A percentile compares a stretch with the other conserved stretches of the same genome.
These are phyloP conservation scores for Paraescarpia echinospica DNA, from an alignment of 1,140 invertebrate genomes.

Conservation along the genomic window DNA sequence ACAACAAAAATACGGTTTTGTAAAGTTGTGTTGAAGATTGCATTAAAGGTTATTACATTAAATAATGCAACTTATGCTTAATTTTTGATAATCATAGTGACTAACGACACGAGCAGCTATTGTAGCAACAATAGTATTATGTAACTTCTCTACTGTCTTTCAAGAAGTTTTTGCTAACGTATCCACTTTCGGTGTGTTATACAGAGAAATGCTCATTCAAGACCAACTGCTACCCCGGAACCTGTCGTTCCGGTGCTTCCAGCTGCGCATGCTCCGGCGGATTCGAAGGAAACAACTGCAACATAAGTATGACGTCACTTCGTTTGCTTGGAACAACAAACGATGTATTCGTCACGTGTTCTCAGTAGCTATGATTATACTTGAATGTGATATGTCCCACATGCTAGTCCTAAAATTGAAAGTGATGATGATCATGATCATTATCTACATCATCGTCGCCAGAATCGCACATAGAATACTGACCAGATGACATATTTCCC, in stretches of 20 bases:
- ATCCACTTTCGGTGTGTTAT: neutral
- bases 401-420: neutral
- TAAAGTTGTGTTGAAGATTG: no score
- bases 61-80: no score
- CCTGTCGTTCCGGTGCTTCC: neutral
- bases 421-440: neutral
- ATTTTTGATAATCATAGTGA: no score
- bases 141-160: no score
- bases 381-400: neutral
- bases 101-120: no score
- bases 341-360: neutral
- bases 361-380: neutral
- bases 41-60: no score
- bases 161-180: no score
- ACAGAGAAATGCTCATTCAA: neutral
- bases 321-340: neutral
- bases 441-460: neutral
- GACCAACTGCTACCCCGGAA: constrained; percentile 3
- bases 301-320: neutral
- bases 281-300: constrained; percentile 17
- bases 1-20: no score
- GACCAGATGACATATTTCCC: no score
- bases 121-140: no score
- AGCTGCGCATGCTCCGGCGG: neutral
- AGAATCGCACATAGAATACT: no score